phyloP scores from a whole-genome alignment of 2,888 invertebrate species.

The Lampropteryx suffumata region DNA sequence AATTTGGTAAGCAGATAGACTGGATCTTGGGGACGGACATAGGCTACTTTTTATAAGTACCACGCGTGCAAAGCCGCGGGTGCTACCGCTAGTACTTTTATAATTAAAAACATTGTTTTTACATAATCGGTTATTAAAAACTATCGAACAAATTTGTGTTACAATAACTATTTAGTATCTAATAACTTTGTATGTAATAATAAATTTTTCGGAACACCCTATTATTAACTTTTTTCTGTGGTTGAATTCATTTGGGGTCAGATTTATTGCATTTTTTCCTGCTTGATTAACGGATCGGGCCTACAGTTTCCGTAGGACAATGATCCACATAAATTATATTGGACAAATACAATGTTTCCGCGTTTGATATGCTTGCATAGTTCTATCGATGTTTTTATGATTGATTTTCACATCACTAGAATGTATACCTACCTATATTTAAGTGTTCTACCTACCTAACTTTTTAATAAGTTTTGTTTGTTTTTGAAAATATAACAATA shows the following conservation, averaged over 20 bases:
- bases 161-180: neutral
- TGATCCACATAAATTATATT: conserved; percentile 72
- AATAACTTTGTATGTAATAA: neutral
- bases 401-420: conserved; percentile 28
- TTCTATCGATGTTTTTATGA: conserved; percentile 25
- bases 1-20: too few species aligned
- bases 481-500: too few species aligned
- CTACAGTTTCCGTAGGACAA: conserved; percentile 76
- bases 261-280: conserved; percentile 70
- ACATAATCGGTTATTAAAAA: too few species aligned
- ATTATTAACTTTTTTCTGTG: conserved; percentile 15
- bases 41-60: too few species aligned
- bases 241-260: conserved; percentile 27
- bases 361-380: conserved; percentile 53
- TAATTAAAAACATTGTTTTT: too few species aligned
- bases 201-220: conserved; percentile 1
- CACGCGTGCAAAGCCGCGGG: too few species aligned
- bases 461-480: too few species aligned
- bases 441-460: too few species aligned
- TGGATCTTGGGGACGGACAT: too few species aligned
- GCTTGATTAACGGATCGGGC: conserved; percentile 72
- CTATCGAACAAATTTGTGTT: too few species aligned
- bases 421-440: too few species aligned
- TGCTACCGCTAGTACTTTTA: too few species aligned
- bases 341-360: conserved; percentile 65